Percentiles rank a stretch among this genome's conserved stretches.
phyloP scores from a whole-genome alignment of 2,113 vertebrate genomes.

The Anoplopoma fimbria region DNA sequence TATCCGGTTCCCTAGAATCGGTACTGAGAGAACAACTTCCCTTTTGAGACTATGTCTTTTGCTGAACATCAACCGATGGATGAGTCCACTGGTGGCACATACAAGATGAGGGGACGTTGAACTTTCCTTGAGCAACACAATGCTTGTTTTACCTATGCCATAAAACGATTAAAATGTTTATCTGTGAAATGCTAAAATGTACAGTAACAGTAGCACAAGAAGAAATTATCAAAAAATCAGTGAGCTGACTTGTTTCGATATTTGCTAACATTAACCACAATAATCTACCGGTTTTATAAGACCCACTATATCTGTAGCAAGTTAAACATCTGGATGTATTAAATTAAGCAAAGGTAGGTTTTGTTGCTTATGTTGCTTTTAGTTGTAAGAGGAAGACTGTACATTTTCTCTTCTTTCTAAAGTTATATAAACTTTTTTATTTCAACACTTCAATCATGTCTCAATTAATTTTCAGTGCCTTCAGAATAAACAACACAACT shows the following conservation, averaged over 20 bases:
- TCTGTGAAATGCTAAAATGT: background rate
- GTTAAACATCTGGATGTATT: background rate
- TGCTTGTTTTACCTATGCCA: background rate
- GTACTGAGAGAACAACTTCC: background rate
- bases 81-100: background rate
- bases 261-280: background rate
- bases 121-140: background rate
- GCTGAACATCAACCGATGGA: background rate
- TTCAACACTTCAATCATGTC: background rate
- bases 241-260: background rate
- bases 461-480: conserved; percentile 19
- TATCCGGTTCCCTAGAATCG: background rate
- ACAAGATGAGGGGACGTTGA: background rate
- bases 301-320: background rate
- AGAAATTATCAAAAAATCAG: background rate
- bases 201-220: background rate
- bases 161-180: background rate
- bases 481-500: background rate
- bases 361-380: background rate
- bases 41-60: background rate
- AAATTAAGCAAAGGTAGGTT: background rate
- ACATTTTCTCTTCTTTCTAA: background rate
- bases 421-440: background rate
- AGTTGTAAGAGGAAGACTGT: background rate
- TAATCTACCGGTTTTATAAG: background rate